Evolutionary conservation across 2,888 invertebrate genomes (phyloP).

Genomic region (Danaus chrysippus): DNA sequence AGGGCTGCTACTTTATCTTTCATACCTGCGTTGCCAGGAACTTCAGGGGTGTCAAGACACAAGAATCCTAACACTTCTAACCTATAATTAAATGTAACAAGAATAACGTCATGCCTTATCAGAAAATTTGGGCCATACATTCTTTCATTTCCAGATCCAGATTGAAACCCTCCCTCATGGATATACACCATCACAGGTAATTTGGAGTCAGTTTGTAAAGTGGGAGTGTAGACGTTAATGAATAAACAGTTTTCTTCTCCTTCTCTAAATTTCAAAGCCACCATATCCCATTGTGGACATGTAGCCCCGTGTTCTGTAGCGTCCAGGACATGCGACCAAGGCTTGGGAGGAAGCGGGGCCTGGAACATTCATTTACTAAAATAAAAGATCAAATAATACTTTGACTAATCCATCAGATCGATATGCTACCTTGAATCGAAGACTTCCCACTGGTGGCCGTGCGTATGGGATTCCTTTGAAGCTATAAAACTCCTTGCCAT

Average conservation of each 20-base stretch:
- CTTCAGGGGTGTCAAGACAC: constrained; percentile 46
- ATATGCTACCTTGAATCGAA: constrained; percentile 67
- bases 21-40: constrained; percentile 55
- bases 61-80: constrained; percentile 52
- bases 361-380: too few relatives aligned
- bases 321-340: constrained; percentile 48
- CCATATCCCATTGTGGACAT: constrained; percentile 48
- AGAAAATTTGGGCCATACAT: constrained; percentile 51
- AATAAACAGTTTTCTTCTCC: constrained; percentile 54
- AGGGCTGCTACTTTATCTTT: constrained; percentile 53
- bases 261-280: constrained; percentile 30
- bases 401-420: too few relatives aligned
- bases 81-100: constrained; percentile 61
- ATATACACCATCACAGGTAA: constrained; percentile 59
- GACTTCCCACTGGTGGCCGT: constrained; percentile 63
- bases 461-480: constrained; percentile 75
- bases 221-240: constrained; percentile 50
- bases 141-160: constrained; percentile 47
- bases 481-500: constrained; percentile 47
- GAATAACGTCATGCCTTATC: constrained; percentile 52
- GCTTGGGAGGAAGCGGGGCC: constrained; percentile 47
- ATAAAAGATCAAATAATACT: not conserved
- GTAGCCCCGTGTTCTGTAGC: constrained; percentile 46
- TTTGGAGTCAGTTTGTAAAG: constrained; percentile 34
- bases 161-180: constrained; percentile 53